Base-by-base conservation (phyloP, 1,140 invertebrate species). In the Brachionus sp. region DNA sequence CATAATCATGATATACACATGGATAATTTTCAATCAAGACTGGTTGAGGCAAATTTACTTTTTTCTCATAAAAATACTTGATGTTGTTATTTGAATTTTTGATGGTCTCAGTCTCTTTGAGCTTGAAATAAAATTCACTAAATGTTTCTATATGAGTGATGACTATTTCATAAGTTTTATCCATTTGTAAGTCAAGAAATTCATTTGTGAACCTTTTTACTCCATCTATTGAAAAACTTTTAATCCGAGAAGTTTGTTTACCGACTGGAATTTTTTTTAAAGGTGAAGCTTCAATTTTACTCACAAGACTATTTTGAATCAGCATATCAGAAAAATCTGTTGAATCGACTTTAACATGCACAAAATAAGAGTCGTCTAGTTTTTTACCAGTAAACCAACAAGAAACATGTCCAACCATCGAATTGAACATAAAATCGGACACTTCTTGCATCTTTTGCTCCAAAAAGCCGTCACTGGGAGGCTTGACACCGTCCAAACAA, bases 31-130 rank as follows among this genome's bases (percentile, higher is more conserved):
- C 1, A 23, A 9, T 50, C n/a, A 62, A 62, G 4, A 4, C 9
- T 5, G 77, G 77, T 16, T 42, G 35, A 44, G 77, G 77, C 77
- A 80, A 62, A 25, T 80, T 80, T 10, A 66, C 37, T 66, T 80
- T 80, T 35, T 80, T 80, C 77, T 80, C 77, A 39, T 80, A 80
- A 37, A 80, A 80, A 66, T 80, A 80, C 46, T 62, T 19, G 46
- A 80, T 80, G 23, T 80, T 66, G 23, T 80, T 80, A 6, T 35
- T 13, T 5, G 10, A 12, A 5, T 37, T 19, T 80, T 66, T 57
- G n/a, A 80, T 19, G 2, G 13, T 19, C 2, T 78, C 75, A 0
- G 33, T 57, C 12, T 78, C 75, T 13, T 35, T 33, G 2, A 57
- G 75, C 37, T 53, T 53, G n/a, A 62, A 33, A 25, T 62, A 80